phyloP scores from a whole-genome alignment of 2,797 vertebrate species.

The Scyliorhinus canicula region DNA sequence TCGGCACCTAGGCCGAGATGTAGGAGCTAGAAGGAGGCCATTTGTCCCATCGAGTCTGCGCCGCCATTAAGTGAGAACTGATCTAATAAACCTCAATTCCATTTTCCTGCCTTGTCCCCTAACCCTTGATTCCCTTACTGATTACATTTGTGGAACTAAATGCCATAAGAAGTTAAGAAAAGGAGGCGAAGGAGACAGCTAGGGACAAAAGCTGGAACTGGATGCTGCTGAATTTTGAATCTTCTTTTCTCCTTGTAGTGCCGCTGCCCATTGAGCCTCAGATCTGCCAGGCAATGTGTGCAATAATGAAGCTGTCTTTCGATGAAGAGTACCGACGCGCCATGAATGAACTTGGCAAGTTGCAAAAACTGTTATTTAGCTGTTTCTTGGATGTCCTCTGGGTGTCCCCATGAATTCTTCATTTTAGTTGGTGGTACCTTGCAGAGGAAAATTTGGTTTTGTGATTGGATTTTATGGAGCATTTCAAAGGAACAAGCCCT shows the following conservation, averaged over 20 bases:
- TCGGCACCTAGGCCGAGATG: background rate
- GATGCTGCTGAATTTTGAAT: background rate
- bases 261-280: slow-evolving; percentile 87
- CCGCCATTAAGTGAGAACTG: no score
- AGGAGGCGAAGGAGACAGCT: background rate
- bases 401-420: background rate
- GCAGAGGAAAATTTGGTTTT: background rate
- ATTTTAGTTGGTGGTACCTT: background rate
- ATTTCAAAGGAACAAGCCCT: background rate
- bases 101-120: no score
- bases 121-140: no score
- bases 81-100: no score
- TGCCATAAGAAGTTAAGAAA: background rate
- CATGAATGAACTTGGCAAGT: slow-evolving; percentile 91
- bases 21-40: no score
- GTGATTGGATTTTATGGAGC: background rate
- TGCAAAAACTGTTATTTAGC: no score
- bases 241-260: slow-evolving; percentile 49
- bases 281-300: slow-evolving; percentile 92
- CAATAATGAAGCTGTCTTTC: slow-evolving; percentile 94
- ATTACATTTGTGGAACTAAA: background rate
- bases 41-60: no score
- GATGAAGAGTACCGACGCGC: slow-evolving; percentile 89
- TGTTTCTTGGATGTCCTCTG: background rate
- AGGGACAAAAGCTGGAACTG: background rate